Percentiles rank a stretch among this genome's conserved stretches.
These are phyloP conservation scores for Monopis laevigella DNA, from an alignment of 2,888 invertebrate species.

Conservation along the genomic window DNA sequence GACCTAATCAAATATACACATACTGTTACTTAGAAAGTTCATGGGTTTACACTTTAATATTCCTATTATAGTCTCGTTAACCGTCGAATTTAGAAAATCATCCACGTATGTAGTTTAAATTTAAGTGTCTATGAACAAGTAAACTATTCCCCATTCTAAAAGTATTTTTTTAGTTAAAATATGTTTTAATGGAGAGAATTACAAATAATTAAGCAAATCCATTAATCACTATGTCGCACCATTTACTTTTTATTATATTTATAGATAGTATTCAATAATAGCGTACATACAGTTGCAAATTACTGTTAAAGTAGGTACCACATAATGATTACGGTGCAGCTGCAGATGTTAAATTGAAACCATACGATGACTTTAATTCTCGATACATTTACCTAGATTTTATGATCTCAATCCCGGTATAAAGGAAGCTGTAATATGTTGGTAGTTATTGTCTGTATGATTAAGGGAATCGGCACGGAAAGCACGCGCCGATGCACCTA, in stretches of 20 bases:
- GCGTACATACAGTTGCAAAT: constrained; percentile 31
- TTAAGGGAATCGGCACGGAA: constrained; percentile 2
- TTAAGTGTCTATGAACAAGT: no score
- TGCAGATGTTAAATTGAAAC: constrained; percentile 7
- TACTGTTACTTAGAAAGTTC: constrained; percentile 11
- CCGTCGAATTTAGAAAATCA: no score
- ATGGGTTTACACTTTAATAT: constrained; percentile 3
- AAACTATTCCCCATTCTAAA: no score
- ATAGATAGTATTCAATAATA: constrained; percentile 3
- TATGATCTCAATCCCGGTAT: neutral
- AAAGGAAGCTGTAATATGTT: neutral
- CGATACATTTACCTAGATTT: constrained; percentile 7
- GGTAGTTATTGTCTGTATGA: neutral
- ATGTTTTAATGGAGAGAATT: no score
- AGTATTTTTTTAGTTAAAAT: no score
- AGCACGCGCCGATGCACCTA: constrained; percentile 19
- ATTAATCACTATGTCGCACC: constrained; percentile 2
- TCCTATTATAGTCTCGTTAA: constrained; percentile 10
- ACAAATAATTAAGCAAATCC: no score
- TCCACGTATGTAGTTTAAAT: no score
- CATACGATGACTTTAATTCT: constrained; percentile 3
- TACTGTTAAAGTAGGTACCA: constrained; percentile 25
- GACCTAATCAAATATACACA: constrained; percentile 2
- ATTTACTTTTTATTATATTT: no score
- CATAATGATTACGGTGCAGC: constrained; percentile 11